A percentile compares a stretch with the other conserved stretches of the same genome.
Conservation (phyloP, 2,113 vertebrate species). For the Leptocoma aspasia region DNA sequence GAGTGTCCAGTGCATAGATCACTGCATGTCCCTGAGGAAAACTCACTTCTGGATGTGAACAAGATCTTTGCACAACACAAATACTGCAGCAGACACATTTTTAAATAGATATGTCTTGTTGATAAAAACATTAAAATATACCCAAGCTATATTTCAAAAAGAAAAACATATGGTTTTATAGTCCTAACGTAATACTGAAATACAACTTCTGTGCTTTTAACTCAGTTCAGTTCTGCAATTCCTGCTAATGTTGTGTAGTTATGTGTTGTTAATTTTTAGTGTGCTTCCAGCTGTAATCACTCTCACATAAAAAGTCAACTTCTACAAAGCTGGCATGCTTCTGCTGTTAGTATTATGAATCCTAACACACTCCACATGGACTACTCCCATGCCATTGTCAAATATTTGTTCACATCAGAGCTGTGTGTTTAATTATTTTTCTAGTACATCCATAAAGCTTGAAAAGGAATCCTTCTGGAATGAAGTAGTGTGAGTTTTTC, state of each 20-base stretch:
- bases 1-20: background rate
- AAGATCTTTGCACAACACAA: background rate
- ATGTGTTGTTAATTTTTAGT: conserved; percentile 31
- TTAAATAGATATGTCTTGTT: background rate
- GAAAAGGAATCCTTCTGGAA: background rate
- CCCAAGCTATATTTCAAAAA: background rate
- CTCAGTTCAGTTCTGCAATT: background rate
- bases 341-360: conserved; percentile 15
- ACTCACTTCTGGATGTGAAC: background rate
- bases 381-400: conserved; percentile 5
- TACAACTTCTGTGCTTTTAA: background rate
- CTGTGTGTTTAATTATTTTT: conserved; percentile 31
- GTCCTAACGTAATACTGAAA: background rate
- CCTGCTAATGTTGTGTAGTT: background rate
- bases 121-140: background rate
- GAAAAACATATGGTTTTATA: background rate
- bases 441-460: background rate
- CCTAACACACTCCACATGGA: conserved; percentile 20
- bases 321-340: conserved; percentile 38
- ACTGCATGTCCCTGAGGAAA: background rate
- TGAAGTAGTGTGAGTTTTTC: background rate
- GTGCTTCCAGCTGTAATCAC: conserved; percentile 41
- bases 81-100: background rate
- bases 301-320: conserved; percentile 26
- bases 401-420: conserved; percentile 2